A percentile compares a stretch with the other conserved stretches of the same genome.
Evolutionary conservation across 2,888 invertebrate species (phyloP).

Genomic region (Leptinotarsa rubiginosa): DNA sequence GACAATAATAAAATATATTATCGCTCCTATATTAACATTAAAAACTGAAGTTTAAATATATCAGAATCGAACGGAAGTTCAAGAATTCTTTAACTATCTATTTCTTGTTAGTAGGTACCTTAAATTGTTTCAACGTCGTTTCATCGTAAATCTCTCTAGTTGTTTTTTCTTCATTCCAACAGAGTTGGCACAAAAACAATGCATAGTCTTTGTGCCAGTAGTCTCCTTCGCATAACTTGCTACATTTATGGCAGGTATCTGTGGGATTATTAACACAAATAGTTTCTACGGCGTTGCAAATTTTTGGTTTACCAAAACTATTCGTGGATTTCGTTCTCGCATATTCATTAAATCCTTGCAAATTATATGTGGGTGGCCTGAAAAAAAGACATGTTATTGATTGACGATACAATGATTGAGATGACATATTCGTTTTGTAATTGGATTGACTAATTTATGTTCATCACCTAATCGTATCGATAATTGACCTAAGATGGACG

Average conservation of each 20-base stretch:
- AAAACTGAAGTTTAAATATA: no score
- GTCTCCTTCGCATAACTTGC: slow-evolving; percentile 64
- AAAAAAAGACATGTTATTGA: not conserved
- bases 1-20: no score
- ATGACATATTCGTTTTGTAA: no score
- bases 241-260: slow-evolving; percentile 65
- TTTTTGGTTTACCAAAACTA: slow-evolving; percentile 64
- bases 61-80: no score
- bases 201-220: slow-evolving; percentile 66
- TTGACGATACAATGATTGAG: not conserved
- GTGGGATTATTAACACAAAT: slow-evolving; percentile 64
- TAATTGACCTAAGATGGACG: no score
- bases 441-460: no score
- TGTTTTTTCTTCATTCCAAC: slow-evolving; percentile 64
- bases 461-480: no score
- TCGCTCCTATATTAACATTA: no score
- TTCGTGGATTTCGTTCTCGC: slow-evolving; percentile 61
- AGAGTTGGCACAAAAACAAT: slow-evolving; percentile 65
- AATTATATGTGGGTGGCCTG: slow-evolving; percentile 59
- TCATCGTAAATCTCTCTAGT: slow-evolving; percentile 56
- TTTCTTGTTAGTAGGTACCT: slow-evolving; percentile 47
- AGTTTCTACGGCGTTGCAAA: slow-evolving; percentile 65
- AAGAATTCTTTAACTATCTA: no score
- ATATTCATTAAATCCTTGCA: slow-evolving; percentile 48
- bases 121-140: slow-evolving; percentile 55